phyloP scores from a whole-genome alignment of 2,888 invertebrate genomes.

The Drosophila paramelanica region DNA sequence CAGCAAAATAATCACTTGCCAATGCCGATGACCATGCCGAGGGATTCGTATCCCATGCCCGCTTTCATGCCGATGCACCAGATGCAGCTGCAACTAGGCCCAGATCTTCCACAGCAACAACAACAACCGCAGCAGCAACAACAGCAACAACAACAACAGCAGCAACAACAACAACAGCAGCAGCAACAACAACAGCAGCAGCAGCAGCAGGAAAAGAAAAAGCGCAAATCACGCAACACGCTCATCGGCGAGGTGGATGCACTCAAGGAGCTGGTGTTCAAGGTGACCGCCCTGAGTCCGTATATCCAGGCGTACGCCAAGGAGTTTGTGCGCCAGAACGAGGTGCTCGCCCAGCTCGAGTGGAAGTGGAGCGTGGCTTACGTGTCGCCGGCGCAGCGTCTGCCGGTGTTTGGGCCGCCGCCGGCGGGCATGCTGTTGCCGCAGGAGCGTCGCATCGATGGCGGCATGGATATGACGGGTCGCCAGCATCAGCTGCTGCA shows the following conservation, averaged over 20 bases:
- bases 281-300: conserved; percentile 31
- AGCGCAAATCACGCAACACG: conserved; percentile 29
- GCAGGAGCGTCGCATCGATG: conserved; percentile 37
- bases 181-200: background rate
- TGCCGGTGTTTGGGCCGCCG: background rate
- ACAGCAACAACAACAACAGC: background rate
- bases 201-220: conserved; percentile 8
- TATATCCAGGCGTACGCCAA: conserved; percentile 48
- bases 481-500: conserved; percentile 18
- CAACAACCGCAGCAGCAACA: background rate
- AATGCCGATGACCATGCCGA: conserved; percentile 14
- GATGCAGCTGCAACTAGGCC: conserved; percentile 4
- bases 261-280: conserved; percentile 54
- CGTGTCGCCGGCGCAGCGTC: background rate
- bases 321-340: conserved; percentile 55
- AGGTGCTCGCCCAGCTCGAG: conserved; percentile 58
- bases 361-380: conserved; percentile 14
- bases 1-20: background rate
- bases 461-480: conserved; percentile 30
- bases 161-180: background rate
- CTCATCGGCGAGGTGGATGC: conserved; percentile 62
- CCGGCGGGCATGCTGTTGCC: background rate
- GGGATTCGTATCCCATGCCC: conserved; percentile 13
- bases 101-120: background rate
- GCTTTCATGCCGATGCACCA: conserved; percentile 18